Percentiles rank a stretch among this genome's conserved stretches.
phyloP scores from a whole-genome alignment of 2,113 vertebrate species.

The Rafetus swinhoei region DNA sequence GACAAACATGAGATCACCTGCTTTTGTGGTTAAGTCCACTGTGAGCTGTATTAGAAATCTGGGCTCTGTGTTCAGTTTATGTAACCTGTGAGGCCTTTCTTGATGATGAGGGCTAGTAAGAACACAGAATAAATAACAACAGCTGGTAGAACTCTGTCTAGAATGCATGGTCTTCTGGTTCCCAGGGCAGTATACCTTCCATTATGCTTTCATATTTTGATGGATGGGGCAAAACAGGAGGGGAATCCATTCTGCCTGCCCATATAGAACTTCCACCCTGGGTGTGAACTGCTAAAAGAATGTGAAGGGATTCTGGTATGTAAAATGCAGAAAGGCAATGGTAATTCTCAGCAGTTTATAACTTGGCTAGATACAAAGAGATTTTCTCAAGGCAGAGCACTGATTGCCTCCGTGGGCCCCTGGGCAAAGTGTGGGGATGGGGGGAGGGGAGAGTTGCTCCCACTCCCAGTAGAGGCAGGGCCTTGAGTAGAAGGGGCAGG shows the following conservation, averaged over 20 bases:
- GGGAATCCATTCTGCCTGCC: background rate
- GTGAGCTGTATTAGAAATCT: too few relatives aligned
- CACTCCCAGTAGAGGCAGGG: too few relatives aligned
- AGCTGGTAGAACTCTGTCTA: background rate
- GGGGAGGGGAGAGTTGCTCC: too few relatives aligned
- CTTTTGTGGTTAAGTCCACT: too few relatives aligned
- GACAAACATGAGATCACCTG: too few relatives aligned
- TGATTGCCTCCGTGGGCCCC: too few relatives aligned
- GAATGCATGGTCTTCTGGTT: background rate
- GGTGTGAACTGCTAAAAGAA: background rate
- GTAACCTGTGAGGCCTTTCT: background rate
- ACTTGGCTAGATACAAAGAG: rapidly evolving
- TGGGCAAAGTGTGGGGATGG: too few relatives aligned
- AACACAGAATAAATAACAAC: background rate
- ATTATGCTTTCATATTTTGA: background rate
- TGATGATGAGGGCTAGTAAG: background rate
- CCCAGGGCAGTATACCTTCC: background rate
- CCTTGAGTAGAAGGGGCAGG: too few relatives aligned
- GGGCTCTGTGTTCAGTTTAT: background rate
- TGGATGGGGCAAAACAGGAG: background rate
- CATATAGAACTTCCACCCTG: background rate
- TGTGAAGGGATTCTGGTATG: background rate
- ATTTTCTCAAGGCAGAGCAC: background rate
- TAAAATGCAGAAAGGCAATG: background rate
- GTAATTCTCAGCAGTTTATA: background rate